Conservation (phyloP, 2,113 vertebrate genomes). For the Sceloporus tristichus region DNA sequence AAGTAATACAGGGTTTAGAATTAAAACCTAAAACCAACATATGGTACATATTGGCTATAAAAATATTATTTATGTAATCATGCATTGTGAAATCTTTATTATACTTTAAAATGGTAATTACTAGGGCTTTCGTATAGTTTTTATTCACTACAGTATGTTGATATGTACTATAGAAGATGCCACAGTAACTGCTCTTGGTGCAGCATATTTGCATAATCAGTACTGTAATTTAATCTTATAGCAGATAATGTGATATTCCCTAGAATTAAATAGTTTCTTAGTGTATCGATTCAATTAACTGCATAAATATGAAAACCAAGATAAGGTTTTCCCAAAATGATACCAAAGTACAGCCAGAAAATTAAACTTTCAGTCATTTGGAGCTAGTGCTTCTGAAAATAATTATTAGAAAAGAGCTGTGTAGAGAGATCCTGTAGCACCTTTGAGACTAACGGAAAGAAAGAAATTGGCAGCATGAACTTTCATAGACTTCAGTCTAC, state of each 20-base stretch:
- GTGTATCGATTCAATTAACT: conserved; percentile 72
- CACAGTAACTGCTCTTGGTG: conserved; percentile 57
- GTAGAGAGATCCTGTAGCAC: not conserved
- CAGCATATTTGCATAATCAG: conserved; percentile 64
- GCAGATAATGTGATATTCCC: conserved; percentile 30
- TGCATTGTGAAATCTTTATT: conserved; percentile 68
- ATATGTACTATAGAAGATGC: conserved; percentile 51
- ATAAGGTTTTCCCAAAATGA: conserved; percentile 48
- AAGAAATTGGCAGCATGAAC: too few species aligned
- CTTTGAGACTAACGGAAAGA: too few species aligned
- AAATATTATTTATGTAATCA: conserved; percentile 68
- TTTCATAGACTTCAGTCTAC: too few species aligned
- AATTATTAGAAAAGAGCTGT: conserved; percentile 27
- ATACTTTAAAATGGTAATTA: conserved; percentile 70
- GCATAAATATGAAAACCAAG: conserved; percentile 54
- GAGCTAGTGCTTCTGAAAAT: conserved; percentile 47
- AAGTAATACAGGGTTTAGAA: conserved; percentile 55
- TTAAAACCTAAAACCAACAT: conserved; percentile 46
- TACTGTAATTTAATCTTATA: conserved; percentile 40
- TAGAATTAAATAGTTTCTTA: conserved; percentile 59
- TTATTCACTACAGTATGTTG: conserved; percentile 63
- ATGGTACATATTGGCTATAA: conserved; percentile 37
- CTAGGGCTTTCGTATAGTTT: conserved; percentile 49
- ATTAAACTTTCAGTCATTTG: conserved; percentile 47
- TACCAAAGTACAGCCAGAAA: conserved; percentile 39